phyloP scores from a whole-genome alignment of 2,888 invertebrate genomes.

The Rutpela maculata region DNA sequence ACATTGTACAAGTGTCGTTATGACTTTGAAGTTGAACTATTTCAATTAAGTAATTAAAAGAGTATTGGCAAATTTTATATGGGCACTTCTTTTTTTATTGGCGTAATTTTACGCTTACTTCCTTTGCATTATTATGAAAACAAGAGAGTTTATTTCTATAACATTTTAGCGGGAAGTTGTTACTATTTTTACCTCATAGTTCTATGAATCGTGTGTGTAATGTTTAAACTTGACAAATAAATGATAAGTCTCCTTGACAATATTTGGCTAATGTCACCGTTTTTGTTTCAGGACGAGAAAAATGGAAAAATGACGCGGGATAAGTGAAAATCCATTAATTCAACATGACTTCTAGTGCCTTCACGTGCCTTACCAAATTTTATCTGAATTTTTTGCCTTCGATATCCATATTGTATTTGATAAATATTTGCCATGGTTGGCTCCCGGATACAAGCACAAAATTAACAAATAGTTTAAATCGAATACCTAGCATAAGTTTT shows the following conservation, averaged over 20 bases:
- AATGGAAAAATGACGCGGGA: conserved; percentile 55
- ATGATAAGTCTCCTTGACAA: conserved; percentile 9
- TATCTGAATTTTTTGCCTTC: conserved; percentile 52
- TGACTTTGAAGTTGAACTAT: conserved; percentile 13
- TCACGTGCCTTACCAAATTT: conserved; percentile 58
- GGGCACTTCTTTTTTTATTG: conserved; percentile 19
- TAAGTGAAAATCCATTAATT: conserved; percentile 41
- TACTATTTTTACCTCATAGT: conserved; percentile 17
- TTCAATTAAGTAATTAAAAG: conserved; percentile 22
- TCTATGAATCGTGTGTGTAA: conserved; percentile 22
- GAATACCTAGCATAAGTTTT: conserved; percentile 69
- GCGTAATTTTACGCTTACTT: conserved; percentile 16
- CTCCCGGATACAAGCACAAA: conserved; percentile 84
- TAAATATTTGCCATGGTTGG: conserved; percentile 77
- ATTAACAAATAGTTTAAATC: conserved; percentile 74
- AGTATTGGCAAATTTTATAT: background rate
- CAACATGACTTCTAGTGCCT: conserved; percentile 59
- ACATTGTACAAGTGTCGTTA: conserved; percentile 21
- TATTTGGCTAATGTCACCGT: conserved; percentile 21
- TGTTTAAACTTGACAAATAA: conserved; percentile 2
- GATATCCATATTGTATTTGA: conserved; percentile 55
- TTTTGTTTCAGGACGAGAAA: conserved; percentile 59
- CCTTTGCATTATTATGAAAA: conserved; percentile 14
- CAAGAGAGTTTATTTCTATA: conserved; percentile 24
- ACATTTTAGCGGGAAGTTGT: conserved; percentile 32